A percentile compares a stretch with the other conserved stretches of the same genome.
phyloP scores from a whole-genome alignment of 2,113 vertebrate genomes.

The Paramisgurnus dabryanus region DNA sequence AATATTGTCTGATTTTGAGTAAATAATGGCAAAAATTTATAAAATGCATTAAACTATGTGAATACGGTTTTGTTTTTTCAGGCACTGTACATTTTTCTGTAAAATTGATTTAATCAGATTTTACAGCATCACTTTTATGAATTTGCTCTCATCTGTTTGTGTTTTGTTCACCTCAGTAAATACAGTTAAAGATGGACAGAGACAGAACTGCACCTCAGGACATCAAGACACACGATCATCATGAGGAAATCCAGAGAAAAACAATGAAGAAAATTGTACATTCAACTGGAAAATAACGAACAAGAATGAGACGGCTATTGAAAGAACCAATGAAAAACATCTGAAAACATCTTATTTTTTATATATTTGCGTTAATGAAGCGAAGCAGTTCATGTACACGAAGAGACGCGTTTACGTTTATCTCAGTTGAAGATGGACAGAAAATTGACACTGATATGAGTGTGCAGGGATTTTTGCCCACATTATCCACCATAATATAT shows the following conservation, averaged over 20 bases:
- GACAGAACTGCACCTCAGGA: conserved; percentile 53
- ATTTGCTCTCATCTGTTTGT: conserved; percentile 56
- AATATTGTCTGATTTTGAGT: too few relatives aligned
- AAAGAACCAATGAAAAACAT: conserved; percentile 55
- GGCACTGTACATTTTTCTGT: conserved; percentile 29
- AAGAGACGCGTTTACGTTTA: conserved; percentile 73
- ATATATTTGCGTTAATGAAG: conserved; percentile 64
- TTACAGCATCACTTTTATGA: conserved; percentile 28
- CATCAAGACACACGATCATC: conserved; percentile 58
- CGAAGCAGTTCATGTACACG: conserved; percentile 67
- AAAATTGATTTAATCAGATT: not conserved
- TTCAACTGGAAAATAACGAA: conserved; percentile 5
- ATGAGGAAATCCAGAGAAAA: conserved; percentile 60
- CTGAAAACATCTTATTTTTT: conserved; percentile 81
- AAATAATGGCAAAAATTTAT: too few relatives aligned
- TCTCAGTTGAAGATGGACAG: conserved; percentile 61
- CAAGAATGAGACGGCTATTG: not conserved
- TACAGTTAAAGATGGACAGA: conserved; percentile 48
- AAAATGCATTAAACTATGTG: too few relatives aligned
- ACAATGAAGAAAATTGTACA: conserved; percentile 68
- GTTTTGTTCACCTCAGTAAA: conserved; percentile 69
- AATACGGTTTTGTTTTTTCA: too few relatives aligned
- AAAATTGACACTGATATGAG: conserved; percentile 63
- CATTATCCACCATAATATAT: conserved; percentile 8
- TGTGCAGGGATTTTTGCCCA: conserved; percentile 52